Base-by-base conservation (phyloP, 2,888 invertebrate genomes). In the Parelbella ahira region DNA sequence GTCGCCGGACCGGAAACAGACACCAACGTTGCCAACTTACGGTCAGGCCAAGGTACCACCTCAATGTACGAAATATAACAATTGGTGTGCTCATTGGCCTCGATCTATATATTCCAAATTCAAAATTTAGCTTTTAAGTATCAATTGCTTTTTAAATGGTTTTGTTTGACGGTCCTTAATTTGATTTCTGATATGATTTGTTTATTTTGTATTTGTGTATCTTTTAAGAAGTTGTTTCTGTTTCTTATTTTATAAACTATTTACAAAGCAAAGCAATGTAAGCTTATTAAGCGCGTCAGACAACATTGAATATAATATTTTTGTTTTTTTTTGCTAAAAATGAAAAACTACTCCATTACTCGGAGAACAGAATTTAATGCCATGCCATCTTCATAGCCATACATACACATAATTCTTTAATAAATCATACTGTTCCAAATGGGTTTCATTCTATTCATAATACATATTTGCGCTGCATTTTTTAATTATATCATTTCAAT, bases 1-100 rank as follows among this genome's bases (percentile, higher is more conserved):
- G 51, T 93, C 94, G 45, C 89, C 89, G 61, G 89, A 89, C 70
- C 67, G 83, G 70, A 79, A 73, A 70, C 81, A 80, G 76, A 72
- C 78, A 58, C 64, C 79, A 55, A 61, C 81, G 68, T 76, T 84
- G 74, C 80, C 83, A 66, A 62, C 73, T 71, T 84, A 77, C 83
- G 86, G 82, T 86, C 86, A 84, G 86, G 87, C 86, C 86, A 87
- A 87, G 87, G 87, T 87, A 86, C 80, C 78, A 59, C 48, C 53
- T 58, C 57, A 64, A 62, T 72, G 71, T 68, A 65, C 67, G 67
- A 71, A 55, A 68, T 68, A 61, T 63, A 63, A 67, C 60, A 65
- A 86, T 86, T 81, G 84, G 83, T 81, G 82, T 78, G 63, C 68
- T 67, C 63, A 87, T 87, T 86, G 86, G 86, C 86, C 86, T 75